Evolutionary conservation across 2,113 vertebrate genomes (phyloP), one percentile per base, ranked within the genome.

Genomic region (Cnemophilus loriae): DNA sequence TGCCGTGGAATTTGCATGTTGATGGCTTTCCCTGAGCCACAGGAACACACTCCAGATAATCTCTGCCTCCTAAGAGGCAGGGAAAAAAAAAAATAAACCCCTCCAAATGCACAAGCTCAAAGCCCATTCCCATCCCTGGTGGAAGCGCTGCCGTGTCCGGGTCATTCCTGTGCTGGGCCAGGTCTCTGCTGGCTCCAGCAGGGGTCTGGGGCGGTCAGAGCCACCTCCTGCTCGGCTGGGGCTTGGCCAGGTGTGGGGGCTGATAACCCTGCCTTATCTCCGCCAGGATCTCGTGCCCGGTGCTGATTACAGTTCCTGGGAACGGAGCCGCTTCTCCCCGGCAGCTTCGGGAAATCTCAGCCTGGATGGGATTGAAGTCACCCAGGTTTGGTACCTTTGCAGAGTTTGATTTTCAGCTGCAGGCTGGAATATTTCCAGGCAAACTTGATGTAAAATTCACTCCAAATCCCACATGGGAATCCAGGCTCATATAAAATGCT

Each of bases 361-460:
- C 65, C 74, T 14, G 37, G 74, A 24, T 30, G 0, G 2, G 55
- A 26, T 61, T 77, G 5, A 39, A 89, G 76, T 41, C 42, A 16
- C 55, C 0, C 15, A 50, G 50, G 33, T 77, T 42, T 12, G 68
- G 83, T 55, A 52, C 86, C 89, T 95, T 75, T 8, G 44, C 56
- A 47, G 71, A 39, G 71, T 42, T 75, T 55, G 22, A 30, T 84
- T 96, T 93, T 81, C 63, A 74, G 71, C 90, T 59, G 37, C 75
- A 70, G 86, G 73, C 64, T 95, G 86, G 73, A 93, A 84, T 39
- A 63, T 52, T 95, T 84, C 75, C 89, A 68, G 73, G 23, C 56
- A 63, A 88, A 89, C 69, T 81, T 44, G 16, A 67, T 71, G 80
- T 60, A 52, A 87, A 93, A 93, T 81, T 87, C 92, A 76, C 92